Evolutionary conservation across 2,888 invertebrate species (phyloP), one percentile per base, ranked within the genome.

Genomic region (Polydesmus complanatus): DNA sequence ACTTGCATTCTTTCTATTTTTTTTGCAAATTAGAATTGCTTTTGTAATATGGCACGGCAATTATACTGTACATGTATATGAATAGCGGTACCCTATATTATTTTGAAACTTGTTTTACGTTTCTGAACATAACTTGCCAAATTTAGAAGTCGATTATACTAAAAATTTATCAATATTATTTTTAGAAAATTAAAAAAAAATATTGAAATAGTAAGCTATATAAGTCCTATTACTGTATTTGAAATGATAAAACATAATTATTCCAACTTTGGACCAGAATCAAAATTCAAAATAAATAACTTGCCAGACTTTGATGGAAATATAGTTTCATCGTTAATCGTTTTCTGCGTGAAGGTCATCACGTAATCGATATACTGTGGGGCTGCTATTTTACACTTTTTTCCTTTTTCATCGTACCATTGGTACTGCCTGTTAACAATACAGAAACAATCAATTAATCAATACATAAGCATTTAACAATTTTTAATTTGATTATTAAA

Each of bases 321-420:
- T 74, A 94, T 84, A 73, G 84, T 83, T 81, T 96, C 96, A 78
- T 96, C 95, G 77, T 88, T 89, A 78, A 96, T 87, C 69, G 91
- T 93, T 80, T 92, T 92, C 78, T 96, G 94, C 70, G 91, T 92
- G 80, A 88, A 93, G 66, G 95, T 93, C 92, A 96, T 96, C 74
- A 95, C 95, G 79, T 93, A 94, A 80, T 97, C 96, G 77, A 96
- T 89, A 78, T 96, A 97, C 78, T 96, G 95, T 70, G 95, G 94
- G 70, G 96, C 95, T 68, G 95, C 89, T 72, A 95, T 88, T 77
- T 93, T 88, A 68, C 87, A 87, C 80, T 96, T 96, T 81, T 96
- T 96, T 70, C 96, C 95, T 79, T 94, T 94, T 77, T 96, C 96
- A 79, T 97, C 96, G 79, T 91, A 88, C 96, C 96, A 97, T 72